A percentile compares a stretch with the other conserved stretches of the same genome.
phyloP scores from a whole-genome alignment of 2,888 invertebrate genomes.

The Colostygia pectinataria region DNA sequence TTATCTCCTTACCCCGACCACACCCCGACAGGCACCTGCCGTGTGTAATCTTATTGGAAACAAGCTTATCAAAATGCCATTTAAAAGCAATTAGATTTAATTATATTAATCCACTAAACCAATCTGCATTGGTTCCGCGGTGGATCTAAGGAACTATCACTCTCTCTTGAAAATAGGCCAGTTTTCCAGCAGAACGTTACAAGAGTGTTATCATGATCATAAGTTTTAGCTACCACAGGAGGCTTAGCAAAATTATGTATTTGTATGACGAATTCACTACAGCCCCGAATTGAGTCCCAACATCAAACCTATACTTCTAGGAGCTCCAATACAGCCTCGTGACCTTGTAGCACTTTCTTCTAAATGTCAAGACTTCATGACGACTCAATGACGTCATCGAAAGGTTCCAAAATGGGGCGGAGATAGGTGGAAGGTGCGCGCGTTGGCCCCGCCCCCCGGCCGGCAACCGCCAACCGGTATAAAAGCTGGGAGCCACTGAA shows the following conservation, averaged over 20 bases:
- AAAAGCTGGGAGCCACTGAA: constrained; percentile 54
- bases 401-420: constrained; percentile 68
- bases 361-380: constrained; percentile 27
- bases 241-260: too few relatives aligned
- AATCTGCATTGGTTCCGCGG: too few relatives aligned
- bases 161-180: too few relatives aligned
- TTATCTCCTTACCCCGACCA: too few relatives aligned
- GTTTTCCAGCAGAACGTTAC: too few relatives aligned
- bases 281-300: neutral
- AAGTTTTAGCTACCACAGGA: too few relatives aligned
- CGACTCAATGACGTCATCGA: constrained; percentile 55
- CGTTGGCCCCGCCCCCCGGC: constrained; percentile 55
- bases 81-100: constrained; percentile 11
- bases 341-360: constrained; percentile 10
- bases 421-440: constrained; percentile 51
- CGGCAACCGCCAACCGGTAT: constrained; percentile 50
- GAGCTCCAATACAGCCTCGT: neutral
- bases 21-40: neutral
- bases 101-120: constrained; percentile 5
- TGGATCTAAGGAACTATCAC: too few relatives aligned
- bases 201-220: too few relatives aligned
- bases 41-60: constrained; percentile 6
- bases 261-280: too few relatives aligned
- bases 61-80: constrained; percentile 1
- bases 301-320: neutral